phyloP scores from a whole-genome alignment of 2,888 invertebrate genomes.

The Cephonodes hylas region DNA sequence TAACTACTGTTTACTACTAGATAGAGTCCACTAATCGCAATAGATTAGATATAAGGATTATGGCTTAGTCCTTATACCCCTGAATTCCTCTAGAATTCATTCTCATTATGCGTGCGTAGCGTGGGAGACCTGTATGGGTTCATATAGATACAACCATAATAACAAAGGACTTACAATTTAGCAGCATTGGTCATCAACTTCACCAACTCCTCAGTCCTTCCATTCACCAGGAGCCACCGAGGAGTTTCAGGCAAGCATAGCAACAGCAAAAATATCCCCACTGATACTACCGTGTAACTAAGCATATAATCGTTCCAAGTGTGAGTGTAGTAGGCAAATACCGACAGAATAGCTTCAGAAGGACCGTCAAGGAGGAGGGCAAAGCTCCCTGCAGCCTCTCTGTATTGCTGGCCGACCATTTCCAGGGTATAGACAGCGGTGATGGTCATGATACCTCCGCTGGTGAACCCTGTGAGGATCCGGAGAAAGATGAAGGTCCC shows the following conservation, averaged over 20 bases:
- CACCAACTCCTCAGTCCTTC: slow-evolving; percentile 40
- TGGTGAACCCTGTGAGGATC: slow-evolving; percentile 85
- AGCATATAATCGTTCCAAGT: slow-evolving; percentile 48
- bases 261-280: slow-evolving; percentile 34
- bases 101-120: too few relatives aligned
- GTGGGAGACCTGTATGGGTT: too few relatives aligned
- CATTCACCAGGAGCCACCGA: slow-evolving; percentile 54
- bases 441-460: slow-evolving; percentile 86
- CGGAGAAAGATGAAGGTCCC: slow-evolving; percentile 80
- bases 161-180: slow-evolving; percentile 42
- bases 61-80: too few relatives aligned
- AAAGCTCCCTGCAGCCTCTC: slow-evolving; percentile 51
- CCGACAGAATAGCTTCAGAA: slow-evolving; percentile 35
- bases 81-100: too few relatives aligned
- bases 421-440: slow-evolving; percentile 77
- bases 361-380: slow-evolving; percentile 41
- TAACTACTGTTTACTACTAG: too few relatives aligned
- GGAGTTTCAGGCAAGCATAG: slow-evolving; percentile 56
- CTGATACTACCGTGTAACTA: slow-evolving; percentile 32
- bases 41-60: too few relatives aligned
- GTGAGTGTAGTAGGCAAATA: slow-evolving; percentile 44
- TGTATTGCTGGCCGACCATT: slow-evolving; percentile 73
- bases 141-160: too few relatives aligned
- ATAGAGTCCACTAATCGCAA: too few relatives aligned
- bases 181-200: slow-evolving; percentile 46